Conservation (phyloP, 2,113 vertebrate species). For the Cyanoliseus patagonus region DNA sequence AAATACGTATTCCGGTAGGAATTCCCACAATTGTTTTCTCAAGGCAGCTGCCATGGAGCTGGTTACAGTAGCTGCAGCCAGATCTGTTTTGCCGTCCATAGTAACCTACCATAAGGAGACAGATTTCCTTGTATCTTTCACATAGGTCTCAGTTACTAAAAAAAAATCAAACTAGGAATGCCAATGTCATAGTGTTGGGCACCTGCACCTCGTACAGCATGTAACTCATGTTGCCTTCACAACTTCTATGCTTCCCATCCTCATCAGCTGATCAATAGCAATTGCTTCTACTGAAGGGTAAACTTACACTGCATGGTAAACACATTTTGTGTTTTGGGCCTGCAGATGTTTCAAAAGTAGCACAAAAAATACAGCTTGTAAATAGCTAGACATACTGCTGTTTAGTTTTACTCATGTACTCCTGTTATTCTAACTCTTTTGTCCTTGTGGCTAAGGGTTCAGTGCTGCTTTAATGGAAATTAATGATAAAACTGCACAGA, state of each 20-base stretch:
- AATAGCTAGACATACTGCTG: background rate
- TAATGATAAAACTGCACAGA: background rate
- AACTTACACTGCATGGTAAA: background rate
- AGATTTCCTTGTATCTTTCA: background rate
- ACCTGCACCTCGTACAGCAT: background rate
- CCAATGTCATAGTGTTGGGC: background rate
- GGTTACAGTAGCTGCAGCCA: background rate
- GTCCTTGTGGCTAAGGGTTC: background rate
- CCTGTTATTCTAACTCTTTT: background rate
- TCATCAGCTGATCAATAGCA: background rate
- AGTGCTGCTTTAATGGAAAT: background rate
- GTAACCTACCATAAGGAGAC: rapidly evolving
- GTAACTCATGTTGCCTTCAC: background rate
- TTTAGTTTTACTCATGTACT: background rate
- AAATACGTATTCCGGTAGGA: background rate
- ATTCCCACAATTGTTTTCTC: background rate
- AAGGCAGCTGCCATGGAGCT: background rate
- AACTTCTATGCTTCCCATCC: background rate
- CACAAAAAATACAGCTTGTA: background rate
- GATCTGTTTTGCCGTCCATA: background rate
- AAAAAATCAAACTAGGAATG: background rate
- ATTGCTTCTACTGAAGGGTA: background rate
- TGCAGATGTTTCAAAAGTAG: background rate
- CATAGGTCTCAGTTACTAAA: background rate
- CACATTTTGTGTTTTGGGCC: background rate